Evolutionary conservation across 2,888 invertebrate species (phyloP).

Genomic region (Girardia tigrina): DNA sequence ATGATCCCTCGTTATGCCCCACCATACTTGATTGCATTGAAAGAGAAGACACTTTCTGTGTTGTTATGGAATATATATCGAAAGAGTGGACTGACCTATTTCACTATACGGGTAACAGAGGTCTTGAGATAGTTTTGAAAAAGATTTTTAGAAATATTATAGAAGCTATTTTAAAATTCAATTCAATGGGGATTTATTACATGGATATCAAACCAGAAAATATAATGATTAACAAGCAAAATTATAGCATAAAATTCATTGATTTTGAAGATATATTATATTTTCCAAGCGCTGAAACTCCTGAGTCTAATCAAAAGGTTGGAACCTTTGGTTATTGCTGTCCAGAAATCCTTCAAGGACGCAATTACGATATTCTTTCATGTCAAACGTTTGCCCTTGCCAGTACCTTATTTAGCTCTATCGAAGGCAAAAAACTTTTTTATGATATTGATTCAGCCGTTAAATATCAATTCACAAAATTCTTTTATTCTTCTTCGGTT

Average conservation of each 20-base stretch:
- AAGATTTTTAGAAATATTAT: neutral
- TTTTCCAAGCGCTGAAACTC: neutral
- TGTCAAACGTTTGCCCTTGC: neutral
- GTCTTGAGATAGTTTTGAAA: neutral
- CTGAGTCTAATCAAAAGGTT: neutral
- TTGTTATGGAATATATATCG: neutral
- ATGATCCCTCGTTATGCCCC: neutral
- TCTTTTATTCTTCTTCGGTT: neutral
- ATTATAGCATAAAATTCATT: neutral
- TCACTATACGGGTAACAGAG: neutral
- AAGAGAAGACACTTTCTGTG: neutral
- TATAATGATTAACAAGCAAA: neutral
- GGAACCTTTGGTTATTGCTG: neutral
- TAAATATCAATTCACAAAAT: neutral
- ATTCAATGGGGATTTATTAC: neutral
- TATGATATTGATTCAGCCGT: neutral
- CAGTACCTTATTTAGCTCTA: neutral
- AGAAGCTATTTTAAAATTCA: neutral
- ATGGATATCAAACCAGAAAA: conserved; percentile 13
- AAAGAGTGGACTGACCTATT: neutral
- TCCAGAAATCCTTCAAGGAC: neutral
- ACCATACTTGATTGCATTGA: neutral
- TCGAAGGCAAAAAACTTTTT: neutral
- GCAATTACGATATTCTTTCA: neutral
- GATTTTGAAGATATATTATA: neutral